These are phyloP conservation scores for Caenorhabditis virilis DNA, from an alignment of 2,888 invertebrate species.

Conservation along the genomic window DNA sequence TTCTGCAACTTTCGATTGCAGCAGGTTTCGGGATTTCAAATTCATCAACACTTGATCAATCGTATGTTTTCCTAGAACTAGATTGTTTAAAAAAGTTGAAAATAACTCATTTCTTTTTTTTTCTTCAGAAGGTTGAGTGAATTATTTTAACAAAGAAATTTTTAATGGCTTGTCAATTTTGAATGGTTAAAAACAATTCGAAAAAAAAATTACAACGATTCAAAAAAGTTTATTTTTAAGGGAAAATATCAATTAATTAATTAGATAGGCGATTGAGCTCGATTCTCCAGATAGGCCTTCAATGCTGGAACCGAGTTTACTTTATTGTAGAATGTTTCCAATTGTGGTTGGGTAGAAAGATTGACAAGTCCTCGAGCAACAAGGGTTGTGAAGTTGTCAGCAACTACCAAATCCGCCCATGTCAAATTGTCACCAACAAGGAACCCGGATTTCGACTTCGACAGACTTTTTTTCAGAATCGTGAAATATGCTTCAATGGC, in stretches of 20 bases:
- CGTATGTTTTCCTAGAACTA: too few relatives aligned
- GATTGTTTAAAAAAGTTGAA: too few relatives aligned
- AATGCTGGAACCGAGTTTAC: slow-evolving; percentile 11
- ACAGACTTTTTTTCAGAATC: slow-evolving; percentile 19
- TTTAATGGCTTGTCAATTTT: too few relatives aligned
- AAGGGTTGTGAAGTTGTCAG: slow-evolving; percentile 24
- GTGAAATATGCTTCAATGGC: slow-evolving; percentile 12
- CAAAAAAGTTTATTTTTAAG: neutral
- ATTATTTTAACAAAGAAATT: too few relatives aligned
- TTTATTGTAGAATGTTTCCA: slow-evolving; percentile 10
- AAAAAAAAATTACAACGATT: neutral
- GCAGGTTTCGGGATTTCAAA: too few relatives aligned
- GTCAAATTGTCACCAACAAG: slow-evolving; percentile 28
- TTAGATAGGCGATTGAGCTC: slow-evolving; percentile 23
- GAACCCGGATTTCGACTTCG: slow-evolving; percentile 24
- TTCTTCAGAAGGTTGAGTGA: too few relatives aligned
- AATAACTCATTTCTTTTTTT: too few relatives aligned
- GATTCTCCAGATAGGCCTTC: slow-evolving; percentile 15
- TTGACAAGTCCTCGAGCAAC: slow-evolving; percentile 14
- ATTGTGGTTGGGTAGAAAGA: slow-evolving; percentile 3
- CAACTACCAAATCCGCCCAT: slow-evolving; percentile 32
- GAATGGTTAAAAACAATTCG: neutral
- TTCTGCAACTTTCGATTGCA: too few relatives aligned
- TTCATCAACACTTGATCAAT: too few relatives aligned
- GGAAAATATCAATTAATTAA: neutral